phyloP scores from a whole-genome alignment of 2,113 vertebrate species.

The Chrysemys picta region DNA sequence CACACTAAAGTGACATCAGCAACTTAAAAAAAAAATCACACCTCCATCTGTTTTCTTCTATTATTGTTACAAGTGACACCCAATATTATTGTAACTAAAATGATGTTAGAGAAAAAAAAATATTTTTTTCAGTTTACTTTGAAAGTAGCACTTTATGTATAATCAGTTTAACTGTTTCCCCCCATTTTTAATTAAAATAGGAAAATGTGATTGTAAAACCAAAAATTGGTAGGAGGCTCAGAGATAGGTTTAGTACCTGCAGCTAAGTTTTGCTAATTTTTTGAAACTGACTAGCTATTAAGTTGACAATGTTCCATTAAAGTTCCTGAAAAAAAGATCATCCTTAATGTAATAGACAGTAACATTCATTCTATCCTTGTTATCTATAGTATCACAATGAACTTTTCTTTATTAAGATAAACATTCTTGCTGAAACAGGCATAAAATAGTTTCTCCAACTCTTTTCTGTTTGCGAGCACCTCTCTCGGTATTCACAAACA shows the following conservation, averaged over 20 bases:
- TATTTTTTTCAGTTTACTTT: background rate
- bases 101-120: background rate
- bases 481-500: background rate
- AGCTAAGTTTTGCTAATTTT: background rate
- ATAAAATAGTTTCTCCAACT: background rate
- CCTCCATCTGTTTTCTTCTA: background rate
- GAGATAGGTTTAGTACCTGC: background rate
- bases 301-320: background rate
- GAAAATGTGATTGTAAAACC: background rate
- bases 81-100: background rate
- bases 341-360: background rate
- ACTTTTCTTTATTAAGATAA: background rate
- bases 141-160: background rate
- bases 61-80: background rate
- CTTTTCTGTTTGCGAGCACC: background rate
- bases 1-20: background rate
- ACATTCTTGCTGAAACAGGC: background rate
- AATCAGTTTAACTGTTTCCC: background rate
- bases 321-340: background rate
- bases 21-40: background rate
- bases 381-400: background rate
- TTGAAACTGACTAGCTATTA: background rate
- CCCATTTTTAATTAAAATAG: accelerated
- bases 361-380: background rate
- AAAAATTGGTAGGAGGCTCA: background rate